A percentile compares a stretch with the other conserved stretches of the same genome.
These are phyloP conservation scores for Drosophila rubida DNA, from an alignment of 2,888 invertebrate genomes.

Conservation along the genomic window DNA sequence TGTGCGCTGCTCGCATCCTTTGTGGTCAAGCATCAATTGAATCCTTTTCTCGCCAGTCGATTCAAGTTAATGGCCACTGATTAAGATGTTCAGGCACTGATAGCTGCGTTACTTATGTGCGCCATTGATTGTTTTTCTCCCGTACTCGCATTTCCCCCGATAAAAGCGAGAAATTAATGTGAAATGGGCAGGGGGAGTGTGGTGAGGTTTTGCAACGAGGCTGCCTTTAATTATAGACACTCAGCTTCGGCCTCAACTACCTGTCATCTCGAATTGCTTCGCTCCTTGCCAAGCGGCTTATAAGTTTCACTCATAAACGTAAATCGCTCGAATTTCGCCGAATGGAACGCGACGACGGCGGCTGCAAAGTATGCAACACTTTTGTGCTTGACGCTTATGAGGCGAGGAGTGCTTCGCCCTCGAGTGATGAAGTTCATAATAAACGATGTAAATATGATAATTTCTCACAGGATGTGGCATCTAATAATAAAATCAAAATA, in stretches of 20 bases:
- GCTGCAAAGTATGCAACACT: constrained; percentile 73
- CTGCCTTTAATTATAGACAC: constrained; percentile 53
- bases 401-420: constrained; percentile 40
- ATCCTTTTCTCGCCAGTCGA: constrained; percentile 50
- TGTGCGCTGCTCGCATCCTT: constrained; percentile 28
- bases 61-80: constrained; percentile 72
- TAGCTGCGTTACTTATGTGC: constrained; percentile 71
- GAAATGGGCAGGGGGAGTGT: neutral
- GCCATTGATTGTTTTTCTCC: constrained; percentile 70
- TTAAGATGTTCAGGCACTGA: constrained; percentile 71
- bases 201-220: neutral
- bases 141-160: constrained; percentile 26
- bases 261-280: constrained; percentile 13
- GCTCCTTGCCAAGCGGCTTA: constrained; percentile 19
- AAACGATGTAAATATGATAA: constrained; percentile 85
- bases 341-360: neutral
- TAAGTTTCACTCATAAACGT: constrained; percentile 62
- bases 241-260: neutral
- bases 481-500: constrained; percentile 85
- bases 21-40: constrained; percentile 75
- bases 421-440: constrained; percentile 85
- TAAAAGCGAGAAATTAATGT: constrained; percentile 38
- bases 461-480: constrained; percentile 85
- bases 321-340: constrained; percentile 54
- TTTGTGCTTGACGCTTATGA: constrained; percentile 58